Evolutionary conservation across 1,140 invertebrate genomes (phyloP), one percentile per base, ranked within the genome.

Genomic region (Odontomachus brunneus): DNA sequence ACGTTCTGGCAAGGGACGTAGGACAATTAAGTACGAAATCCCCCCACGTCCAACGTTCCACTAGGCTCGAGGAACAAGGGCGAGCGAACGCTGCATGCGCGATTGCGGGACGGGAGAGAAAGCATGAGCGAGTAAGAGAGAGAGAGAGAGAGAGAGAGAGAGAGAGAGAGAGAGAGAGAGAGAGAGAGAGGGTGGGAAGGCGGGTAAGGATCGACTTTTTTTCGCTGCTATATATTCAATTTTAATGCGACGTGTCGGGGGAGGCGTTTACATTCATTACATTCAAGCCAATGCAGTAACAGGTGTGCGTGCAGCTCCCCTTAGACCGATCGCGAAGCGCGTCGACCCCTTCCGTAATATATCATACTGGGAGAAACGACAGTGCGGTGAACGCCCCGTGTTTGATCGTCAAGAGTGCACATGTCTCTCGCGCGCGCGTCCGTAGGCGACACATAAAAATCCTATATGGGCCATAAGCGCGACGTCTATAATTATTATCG

Each of bases 11-110:
- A 62, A 69, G 44, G 74, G 57, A 62, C 22, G 44, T 69, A 51
- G 67, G 69, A 86, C 84, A 87, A 87, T 87, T 86, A 87, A 87
- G 53, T 48, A 19, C 22, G 38, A 17, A 84, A 76, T 82, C 75
- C 83, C 83, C 66, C 33, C 44, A 24, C 60, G 73, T 49, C 19
- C 66, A 60, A 51, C 48, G 67, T 49, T 53, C 51, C 48, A 49
- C 19, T 22, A 0, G 29, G 17, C 57, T 38, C 33, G 9, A 44
- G 38, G n/a, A 44, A 51, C 11, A 55, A 59, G 73, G 19, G 17
- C 17, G 63, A 44, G 38, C 38, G 38, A 44, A 44, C 60, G 53
- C 69, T 22, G 67, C 24, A 60, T 22, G 38, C 24, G 3, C 67
- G 29, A 53, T 66, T 44, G 73, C 33, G 72, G 17, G 49, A 82